Percentiles rank a stretch among this genome's conserved stretches.
These are phyloP conservation scores for Notodonta ziczac DNA, from an alignment of 2,888 invertebrate species.

Conservation along the genomic window DNA sequence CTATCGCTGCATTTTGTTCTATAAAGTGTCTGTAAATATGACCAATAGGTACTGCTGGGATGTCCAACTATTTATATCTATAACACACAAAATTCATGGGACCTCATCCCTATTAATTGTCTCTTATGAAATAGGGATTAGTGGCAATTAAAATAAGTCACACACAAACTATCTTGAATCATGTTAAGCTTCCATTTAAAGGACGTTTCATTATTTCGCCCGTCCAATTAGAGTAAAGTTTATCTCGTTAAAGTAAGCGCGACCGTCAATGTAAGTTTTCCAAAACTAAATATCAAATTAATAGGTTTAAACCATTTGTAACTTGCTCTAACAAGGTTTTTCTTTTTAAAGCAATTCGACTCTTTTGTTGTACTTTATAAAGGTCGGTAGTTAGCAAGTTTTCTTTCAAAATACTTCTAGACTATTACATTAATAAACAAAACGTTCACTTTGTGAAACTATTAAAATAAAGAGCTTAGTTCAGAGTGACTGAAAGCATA, in stretches of 20 bases:
- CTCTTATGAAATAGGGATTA: no score
- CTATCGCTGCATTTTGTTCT: not conserved
- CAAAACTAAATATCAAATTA: not conserved
- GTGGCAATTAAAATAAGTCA: no score
- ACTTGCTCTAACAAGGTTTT: conserved; percentile 3
- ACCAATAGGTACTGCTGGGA: not conserved
- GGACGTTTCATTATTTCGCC: no score
- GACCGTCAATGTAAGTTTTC: not conserved
- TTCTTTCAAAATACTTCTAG: conserved; percentile 16
- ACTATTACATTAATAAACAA: conserved; percentile 19
- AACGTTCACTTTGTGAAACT: conserved; percentile 28
- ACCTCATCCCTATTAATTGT: no score
- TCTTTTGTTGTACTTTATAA: conserved; percentile 19
- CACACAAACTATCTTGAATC: no score
- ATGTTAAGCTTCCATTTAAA: no score
- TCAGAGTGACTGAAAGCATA: conserved; percentile 19
- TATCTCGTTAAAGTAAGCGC: not conserved
- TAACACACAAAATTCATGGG: no score
- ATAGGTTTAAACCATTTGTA: not conserved
- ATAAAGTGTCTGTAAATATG: not conserved
- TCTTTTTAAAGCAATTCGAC: conserved; percentile 1
- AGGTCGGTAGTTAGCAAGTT: conserved; percentile 24
- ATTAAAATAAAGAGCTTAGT: conserved; percentile 27
- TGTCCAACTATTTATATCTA: not conserved
- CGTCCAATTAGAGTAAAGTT: not conserved